Evolutionary conservation across 2,113 vertebrate genomes (phyloP), one percentile per base, ranked within the genome.

Genomic region (Felis chaus): DNA sequence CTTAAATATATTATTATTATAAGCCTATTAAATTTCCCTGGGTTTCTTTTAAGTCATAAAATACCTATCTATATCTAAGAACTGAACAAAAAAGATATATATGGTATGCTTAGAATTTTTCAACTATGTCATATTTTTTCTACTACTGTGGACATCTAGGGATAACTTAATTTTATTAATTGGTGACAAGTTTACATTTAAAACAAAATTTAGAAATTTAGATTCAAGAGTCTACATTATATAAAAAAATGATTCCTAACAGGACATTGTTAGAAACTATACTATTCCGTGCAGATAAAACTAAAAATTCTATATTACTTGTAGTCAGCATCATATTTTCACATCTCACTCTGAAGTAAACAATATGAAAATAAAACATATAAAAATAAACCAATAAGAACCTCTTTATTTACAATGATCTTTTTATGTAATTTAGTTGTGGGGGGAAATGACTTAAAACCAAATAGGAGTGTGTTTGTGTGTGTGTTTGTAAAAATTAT

Each of bases 161-260:
- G 91, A 89, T 84, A 57, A 83, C 14, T 69, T 78, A 69, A 53
- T 80, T 84, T 88, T 33, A 69, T 74, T 76, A 81, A 85, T 61
- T 10, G 6, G 1, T 86, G n/a, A 66, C 39, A 91, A 55, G 1
- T 61, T 82, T 87, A 82, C 53, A 84, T 92, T 39, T 94, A 23
- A 96, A 95, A 88, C 1, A 91, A 65, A 85, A 66, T 45, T 95
- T 95, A 95, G 29, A 91, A 71, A 93, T 85, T 91, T 94, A 86
- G 23, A 84, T 39, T 48, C 4, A 19, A 73, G 23, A 85, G 19
- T 66, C 31, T 78, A 3, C 11, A 73, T 89, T 57, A 61, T 25
- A 50, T 36, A 80, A 11, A 81, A 81, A 80, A 57, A 45, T 76
- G 4, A 89, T 84, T 68, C 21, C 21, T 79, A 78, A 74, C 6